phyloP scores from a whole-genome alignment of 2,888 invertebrate species.

The Harpagoxenus sublaevis region DNA sequence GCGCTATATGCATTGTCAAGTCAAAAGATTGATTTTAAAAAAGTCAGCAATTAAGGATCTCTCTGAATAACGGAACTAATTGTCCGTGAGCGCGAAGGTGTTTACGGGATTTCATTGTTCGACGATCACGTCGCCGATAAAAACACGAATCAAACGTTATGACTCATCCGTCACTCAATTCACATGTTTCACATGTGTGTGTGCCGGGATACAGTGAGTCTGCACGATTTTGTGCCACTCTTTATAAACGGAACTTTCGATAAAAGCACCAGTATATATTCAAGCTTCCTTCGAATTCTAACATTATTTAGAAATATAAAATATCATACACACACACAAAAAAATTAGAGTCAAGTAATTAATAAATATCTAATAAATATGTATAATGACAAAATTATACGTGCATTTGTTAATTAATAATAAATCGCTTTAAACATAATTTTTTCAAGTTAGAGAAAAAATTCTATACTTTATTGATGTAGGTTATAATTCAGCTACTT shows the following conservation, averaged over 20 bases:
- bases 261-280: conserved; percentile 5
- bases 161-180: conserved; percentile 36
- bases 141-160: conserved; percentile 32
- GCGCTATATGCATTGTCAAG: conserved; percentile 64
- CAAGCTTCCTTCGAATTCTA: neutral
- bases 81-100: conserved; percentile 42
- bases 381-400: neutral
- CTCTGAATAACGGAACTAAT: conserved; percentile 63
- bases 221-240: neutral
- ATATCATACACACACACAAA: neutral
- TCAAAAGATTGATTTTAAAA: conserved; percentile 44
- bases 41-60: conserved; percentile 67
- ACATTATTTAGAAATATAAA: neutral
- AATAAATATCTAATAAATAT: neutral
- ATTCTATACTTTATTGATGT: neutral
- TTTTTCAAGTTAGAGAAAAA: neutral
- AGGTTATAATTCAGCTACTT: neutral
- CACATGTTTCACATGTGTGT: neutral
- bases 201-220: neutral
- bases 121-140: conserved; percentile 24
- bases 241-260: neutral
- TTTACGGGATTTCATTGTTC: conserved; percentile 64
- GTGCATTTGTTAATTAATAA: neutral
- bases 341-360: neutral
- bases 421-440: neutral